Percentiles rank a stretch among this genome's conserved stretches.
Conservation (phyloP, 1,140 invertebrate species). For the Fopius arisanus region DNA sequence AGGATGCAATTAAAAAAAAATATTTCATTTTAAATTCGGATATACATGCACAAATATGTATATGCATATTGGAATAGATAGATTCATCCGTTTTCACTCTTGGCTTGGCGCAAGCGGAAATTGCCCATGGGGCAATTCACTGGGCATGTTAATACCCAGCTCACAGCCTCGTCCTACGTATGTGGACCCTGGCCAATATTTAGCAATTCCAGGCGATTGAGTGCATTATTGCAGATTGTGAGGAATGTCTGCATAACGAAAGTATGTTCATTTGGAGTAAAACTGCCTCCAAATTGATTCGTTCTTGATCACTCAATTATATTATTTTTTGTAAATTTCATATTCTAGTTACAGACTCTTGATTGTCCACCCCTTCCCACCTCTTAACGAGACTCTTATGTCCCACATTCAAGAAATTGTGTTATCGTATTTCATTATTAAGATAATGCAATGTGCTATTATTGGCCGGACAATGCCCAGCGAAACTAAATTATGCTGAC, state of each 20-base stretch:
- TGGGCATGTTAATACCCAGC: conserved; percentile 42
- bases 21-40: too few relatives aligned
- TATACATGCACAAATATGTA: too few relatives aligned
- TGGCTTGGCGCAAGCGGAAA: conserved; percentile 33
- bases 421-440: too few relatives aligned
- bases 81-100: not conserved
- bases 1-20: too few relatives aligned
- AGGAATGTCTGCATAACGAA: conserved; percentile 19
- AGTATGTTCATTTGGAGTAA: conserved; percentile 19
- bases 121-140: conserved; percentile 43
- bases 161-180: conserved; percentile 17
- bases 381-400: not conserved
- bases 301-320: conserved; percentile 23
- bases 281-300: conserved; percentile 26
- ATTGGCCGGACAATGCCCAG: too few relatives aligned
- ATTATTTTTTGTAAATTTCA: conserved; percentile 20
- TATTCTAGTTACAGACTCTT: not conserved
- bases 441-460: too few relatives aligned
- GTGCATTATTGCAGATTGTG: conserved; percentile 45
- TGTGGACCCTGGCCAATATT: conserved; percentile 38
- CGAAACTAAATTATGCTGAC: too few relatives aligned
- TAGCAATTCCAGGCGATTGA: conserved; percentile 41
- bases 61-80: not conserved
- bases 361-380: not conserved
- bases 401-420: too few relatives aligned